These are phyloP conservation scores for Nomada flava DNA, from an alignment of 2,888 invertebrate species.

Conservation along the genomic window DNA sequence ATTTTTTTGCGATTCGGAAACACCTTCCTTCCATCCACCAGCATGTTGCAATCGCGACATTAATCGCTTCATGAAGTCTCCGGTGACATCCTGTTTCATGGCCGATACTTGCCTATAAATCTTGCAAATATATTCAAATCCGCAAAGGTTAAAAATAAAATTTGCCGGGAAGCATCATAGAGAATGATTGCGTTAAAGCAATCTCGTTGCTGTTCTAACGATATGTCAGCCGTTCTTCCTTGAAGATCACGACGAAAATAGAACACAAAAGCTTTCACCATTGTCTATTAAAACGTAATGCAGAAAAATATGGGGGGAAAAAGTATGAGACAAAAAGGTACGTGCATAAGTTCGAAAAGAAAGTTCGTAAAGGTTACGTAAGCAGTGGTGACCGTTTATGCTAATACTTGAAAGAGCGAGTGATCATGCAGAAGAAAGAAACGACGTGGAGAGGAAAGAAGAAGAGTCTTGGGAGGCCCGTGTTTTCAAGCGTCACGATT, in stretches of 20 bases:
- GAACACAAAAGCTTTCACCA: neutral
- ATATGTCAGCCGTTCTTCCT: slow-evolving; percentile 4
- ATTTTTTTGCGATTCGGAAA: neutral
- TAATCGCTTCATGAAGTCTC: neutral
- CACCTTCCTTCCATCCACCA: neutral
- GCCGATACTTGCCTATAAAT: slow-evolving; percentile 28
- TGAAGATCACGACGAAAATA: neutral
- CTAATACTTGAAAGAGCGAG: slow-evolving; percentile 58
- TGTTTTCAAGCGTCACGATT: slow-evolving; percentile 39
- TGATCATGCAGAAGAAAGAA: slow-evolving; percentile 17
- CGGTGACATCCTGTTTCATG: slow-evolving; percentile 6
- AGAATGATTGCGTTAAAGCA: slow-evolving; percentile 22
- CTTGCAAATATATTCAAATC: slow-evolving; percentile 50
- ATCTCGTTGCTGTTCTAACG: slow-evolving; percentile 16
- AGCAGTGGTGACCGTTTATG: slow-evolving; percentile 62
- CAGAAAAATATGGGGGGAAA: neutral
- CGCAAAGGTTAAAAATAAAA: slow-evolving; percentile 25
- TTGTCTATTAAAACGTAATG: slow-evolving; percentile 1
- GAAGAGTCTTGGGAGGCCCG: slow-evolving; percentile 45
- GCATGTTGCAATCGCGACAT: neutral
- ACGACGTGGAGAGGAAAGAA: slow-evolving; percentile 18
- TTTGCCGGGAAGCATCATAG: neutral
- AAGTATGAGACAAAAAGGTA: slow-evolving; percentile 18
- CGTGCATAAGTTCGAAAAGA: slow-evolving; percentile 62
- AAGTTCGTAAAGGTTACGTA: slow-evolving; percentile 65